These are phyloP conservation scores for Loris lydekkerianus DNA, from an alignment of 2,797 vertebrate genomes.

Conservation along the genomic window DNA sequence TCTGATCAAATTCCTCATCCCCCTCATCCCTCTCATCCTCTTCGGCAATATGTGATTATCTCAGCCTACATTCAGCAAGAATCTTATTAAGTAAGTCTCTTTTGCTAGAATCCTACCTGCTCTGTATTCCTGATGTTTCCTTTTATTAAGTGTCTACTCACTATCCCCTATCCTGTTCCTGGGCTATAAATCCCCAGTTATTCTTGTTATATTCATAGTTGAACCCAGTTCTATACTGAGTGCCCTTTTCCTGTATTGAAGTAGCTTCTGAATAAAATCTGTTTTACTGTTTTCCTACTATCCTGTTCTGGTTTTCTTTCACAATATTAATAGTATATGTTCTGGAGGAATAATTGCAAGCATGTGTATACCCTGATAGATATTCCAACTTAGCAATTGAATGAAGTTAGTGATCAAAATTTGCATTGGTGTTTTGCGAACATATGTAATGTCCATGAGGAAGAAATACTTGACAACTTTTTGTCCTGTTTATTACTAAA, in stretches of 20 bases:
- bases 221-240: neutral
- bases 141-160: neutral
- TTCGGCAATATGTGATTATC: neutral
- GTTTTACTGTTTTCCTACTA: neutral
- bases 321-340: neutral
- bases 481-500: conserved; percentile 5
- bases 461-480: neutral
- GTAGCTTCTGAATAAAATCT: conserved; percentile 8
- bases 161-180: neutral
- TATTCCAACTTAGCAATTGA: neutral
- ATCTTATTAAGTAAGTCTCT: neutral
- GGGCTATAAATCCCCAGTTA: neutral
- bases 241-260: neutral
- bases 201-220: neutral
- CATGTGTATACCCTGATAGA: neutral
- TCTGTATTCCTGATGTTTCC: neutral
- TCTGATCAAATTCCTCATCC: neutral
- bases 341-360: neutral
- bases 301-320: neutral
- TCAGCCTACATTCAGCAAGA: neutral
- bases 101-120: neutral
- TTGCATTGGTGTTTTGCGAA: conserved; percentile 1
- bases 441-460: neutral
- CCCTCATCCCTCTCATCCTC: too few relatives aligned
- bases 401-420: conserved; percentile 12